Percentiles rank a stretch among this genome's conserved stretches.
Evolutionary conservation across 2,113 vertebrate genomes (phyloP).

Genomic region (Boleophthalmus pectinirostris): DNA sequence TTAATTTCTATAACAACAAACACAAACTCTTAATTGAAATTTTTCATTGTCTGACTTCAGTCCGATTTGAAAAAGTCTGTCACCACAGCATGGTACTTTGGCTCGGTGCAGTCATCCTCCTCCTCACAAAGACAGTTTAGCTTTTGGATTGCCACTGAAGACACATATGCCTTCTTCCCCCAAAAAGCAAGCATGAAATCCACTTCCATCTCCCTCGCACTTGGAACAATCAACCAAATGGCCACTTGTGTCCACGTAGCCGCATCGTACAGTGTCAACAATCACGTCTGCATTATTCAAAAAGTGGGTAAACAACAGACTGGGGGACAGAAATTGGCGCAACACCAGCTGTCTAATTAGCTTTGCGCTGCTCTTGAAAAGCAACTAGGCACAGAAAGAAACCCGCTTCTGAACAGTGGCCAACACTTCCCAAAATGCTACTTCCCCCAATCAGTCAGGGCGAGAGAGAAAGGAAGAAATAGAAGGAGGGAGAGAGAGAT

Average conservation of each 20-base stretch:
- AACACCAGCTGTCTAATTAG: slow-evolving; percentile 79
- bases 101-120: not conserved
- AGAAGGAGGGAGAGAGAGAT: slow-evolving; percentile 55
- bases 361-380: slow-evolving; percentile 77
- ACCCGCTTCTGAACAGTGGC: slow-evolving; percentile 56
- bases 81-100: not conserved
- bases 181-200: slow-evolving; percentile 17
- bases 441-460: slow-evolving; percentile 57
- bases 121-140: not conserved
- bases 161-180: slow-evolving; percentile 17
- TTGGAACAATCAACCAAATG: slow-evolving; percentile 57
- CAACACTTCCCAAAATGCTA: slow-evolving; percentile 60
- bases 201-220: slow-evolving; percentile 13
- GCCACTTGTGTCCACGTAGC: slow-evolving; percentile 58
- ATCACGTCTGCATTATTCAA: slow-evolving; percentile 72
- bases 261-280: slow-evolving; percentile 64
- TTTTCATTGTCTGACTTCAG: not conserved
- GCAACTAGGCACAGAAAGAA: slow-evolving; percentile 70
- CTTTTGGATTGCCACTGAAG: not conserved
- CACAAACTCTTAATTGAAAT: not conserved
- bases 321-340: slow-evolving; percentile 72
- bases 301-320: slow-evolving; percentile 74
- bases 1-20: not conserved
- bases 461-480: slow-evolving; percentile 14
- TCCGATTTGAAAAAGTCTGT: not conserved